Evolutionary conservation across 2,888 invertebrate genomes (phyloP).

Genomic region (Cerceris rybyensis): DNA sequence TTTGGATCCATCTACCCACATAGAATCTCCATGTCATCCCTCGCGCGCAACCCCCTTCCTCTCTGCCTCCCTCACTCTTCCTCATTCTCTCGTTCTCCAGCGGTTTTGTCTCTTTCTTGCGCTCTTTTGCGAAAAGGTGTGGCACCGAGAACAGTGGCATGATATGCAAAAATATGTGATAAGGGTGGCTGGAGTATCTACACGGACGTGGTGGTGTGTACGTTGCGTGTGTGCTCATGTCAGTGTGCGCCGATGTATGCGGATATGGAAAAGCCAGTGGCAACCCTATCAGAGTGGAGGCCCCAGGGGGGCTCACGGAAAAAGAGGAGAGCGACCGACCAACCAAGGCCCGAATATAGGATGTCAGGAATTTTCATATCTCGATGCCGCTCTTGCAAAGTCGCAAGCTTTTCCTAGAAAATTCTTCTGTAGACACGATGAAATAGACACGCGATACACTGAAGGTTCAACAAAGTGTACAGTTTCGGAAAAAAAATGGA

Average conservation of each 20-base stretch:
- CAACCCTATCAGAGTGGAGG: constrained; percentile 73
- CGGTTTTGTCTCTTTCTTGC: constrained; percentile 53
- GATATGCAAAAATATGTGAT: constrained; percentile 78
- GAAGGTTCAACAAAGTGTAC: constrained; percentile 36
- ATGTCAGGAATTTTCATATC: constrained; percentile 77
- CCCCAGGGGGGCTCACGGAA: constrained; percentile 66
- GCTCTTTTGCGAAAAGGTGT: constrained; percentile 59
- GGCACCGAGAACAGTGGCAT: constrained; percentile 67
- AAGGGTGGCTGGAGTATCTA: constrained; percentile 69
- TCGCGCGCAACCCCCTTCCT: not conserved
- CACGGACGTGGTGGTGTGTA: constrained; percentile 23
- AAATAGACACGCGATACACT: constrained; percentile 46
- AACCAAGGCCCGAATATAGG: constrained; percentile 68
- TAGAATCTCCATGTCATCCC: constrained; percentile 43
- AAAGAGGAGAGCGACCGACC: constrained; percentile 62
- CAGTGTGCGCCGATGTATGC: constrained; percentile 57
- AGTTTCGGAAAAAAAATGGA: constrained; percentile 7
- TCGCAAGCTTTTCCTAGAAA: constrained; percentile 64
- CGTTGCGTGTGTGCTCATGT: constrained; percentile 39
- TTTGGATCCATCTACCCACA: not conserved
- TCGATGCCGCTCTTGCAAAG: constrained; percentile 70
- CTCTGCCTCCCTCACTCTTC: constrained; percentile 24
- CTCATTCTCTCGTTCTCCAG: constrained; percentile 46
- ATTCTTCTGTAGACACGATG: constrained; percentile 57
- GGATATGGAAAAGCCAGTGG: constrained; percentile 71